Base-by-base conservation (phyloP, 2,888 invertebrate species). In the Trissolcus japonicus region DNA sequence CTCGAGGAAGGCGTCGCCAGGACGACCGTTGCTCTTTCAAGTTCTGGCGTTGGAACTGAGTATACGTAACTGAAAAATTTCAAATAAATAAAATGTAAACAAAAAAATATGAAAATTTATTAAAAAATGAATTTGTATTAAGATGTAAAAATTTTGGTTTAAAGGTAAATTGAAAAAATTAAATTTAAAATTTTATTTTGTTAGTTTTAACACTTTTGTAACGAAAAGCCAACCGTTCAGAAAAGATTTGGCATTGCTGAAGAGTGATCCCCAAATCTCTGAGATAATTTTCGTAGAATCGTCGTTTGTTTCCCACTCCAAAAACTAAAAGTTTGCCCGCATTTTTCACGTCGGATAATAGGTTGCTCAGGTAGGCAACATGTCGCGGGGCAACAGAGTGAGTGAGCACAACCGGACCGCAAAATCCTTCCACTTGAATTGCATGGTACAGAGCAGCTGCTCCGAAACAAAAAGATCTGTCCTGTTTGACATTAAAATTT, bases 1-100 rank as follows among this genome's bases (percentile, higher is more conserved):
- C 95, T 95, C 85, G 95, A 95, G 0, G 95, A 94, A 0, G 96
- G 95, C 0, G 94, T 94, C 0, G 95, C 95, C 80, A 93, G 90
- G 1, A 94, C 91, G 0, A 93, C 92, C 0, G 93, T 92, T 0
- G 93, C 93, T 53, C 91, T 91, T 72, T 92, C 92, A 80, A 93
- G 89, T 46, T 91, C 91, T 48, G 89, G 86, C 0, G 91, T 90
- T 0, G 81, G 29, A 4, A 85, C 80, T 14, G 85, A 79, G 43
- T 79, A 68, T 1, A 72, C 63, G 62, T 86, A 86, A 46, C 87
- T 86, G 13, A 11, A 53, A 51, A 14, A n/a, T 43, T 6, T 43
- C 43, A 4, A 43, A 11, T 9, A 43, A 43, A n/a, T 11, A 2
- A 11, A 43, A 43, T 43, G 3, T n/a, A n/a, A n/a, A 4, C 0